Percentiles rank a stretch among this genome's conserved stretches.
These are phyloP conservation scores for Tarsius wallacei DNA, from an alignment of 2,797 vertebrate species.

Conservation along the genomic window DNA sequence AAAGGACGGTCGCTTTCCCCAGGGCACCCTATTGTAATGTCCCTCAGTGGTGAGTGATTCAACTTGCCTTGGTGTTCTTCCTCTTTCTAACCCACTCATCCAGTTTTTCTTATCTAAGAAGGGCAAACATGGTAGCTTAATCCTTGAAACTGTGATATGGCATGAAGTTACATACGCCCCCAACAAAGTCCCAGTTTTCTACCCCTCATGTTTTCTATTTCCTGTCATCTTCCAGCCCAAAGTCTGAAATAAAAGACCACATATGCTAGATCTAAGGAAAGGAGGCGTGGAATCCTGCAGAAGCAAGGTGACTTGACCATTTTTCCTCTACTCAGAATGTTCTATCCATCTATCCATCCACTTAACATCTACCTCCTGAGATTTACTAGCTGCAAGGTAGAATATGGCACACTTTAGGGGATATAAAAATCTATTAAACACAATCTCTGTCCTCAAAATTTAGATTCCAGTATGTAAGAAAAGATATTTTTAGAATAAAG, in stretches of 20 bases:
- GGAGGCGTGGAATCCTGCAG: background rate
- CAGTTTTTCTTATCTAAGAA: background rate
- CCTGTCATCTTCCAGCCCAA: background rate
- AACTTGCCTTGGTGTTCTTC: background rate
- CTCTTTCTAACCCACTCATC: background rate
- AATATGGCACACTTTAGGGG: background rate
- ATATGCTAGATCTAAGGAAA: background rate
- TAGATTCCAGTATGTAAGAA: background rate
- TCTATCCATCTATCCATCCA: background rate
- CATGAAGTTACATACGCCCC: background rate
- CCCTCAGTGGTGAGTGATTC: background rate
- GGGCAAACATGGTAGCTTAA: background rate
- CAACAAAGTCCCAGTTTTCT: background rate
- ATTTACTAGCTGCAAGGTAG: background rate
- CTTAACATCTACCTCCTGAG: constrained; percentile 28
- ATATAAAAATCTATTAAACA: constrained; percentile 23
- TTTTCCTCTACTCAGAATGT: constrained; percentile 2
- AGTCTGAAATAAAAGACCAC: constrained; percentile 20
- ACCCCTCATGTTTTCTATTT: background rate
- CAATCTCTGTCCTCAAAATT: constrained; percentile 30
- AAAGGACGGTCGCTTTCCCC: background rate
- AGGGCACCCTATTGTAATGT: background rate
- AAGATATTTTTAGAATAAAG: constrained; percentile 7
- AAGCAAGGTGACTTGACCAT: background rate
- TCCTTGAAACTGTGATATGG: background rate